These are phyloP conservation scores for Sinocyclocheilus anophthalmus DNA, from an alignment of 2,113 vertebrate genomes.

Conservation along the genomic window DNA sequence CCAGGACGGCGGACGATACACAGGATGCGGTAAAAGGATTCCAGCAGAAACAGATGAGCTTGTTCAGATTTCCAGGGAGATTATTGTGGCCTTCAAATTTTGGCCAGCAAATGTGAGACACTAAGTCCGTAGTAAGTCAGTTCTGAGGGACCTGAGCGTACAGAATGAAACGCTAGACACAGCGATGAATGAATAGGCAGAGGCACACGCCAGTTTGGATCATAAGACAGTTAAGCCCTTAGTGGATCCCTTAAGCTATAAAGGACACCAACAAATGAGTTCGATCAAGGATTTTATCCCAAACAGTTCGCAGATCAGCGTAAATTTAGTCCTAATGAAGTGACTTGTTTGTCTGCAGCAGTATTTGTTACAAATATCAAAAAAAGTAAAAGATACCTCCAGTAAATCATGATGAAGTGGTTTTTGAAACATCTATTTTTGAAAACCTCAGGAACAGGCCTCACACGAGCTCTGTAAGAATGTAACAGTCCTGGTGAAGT, in stretches of 20 bases:
- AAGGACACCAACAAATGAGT: conserved; percentile 43
- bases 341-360: conserved; percentile 29
- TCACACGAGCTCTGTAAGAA: conserved; percentile 26
- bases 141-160: conserved; percentile 58
- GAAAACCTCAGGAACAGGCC: conserved; percentile 3
- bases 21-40: not conserved
- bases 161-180: conserved; percentile 42
- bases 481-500: conserved; percentile 24
- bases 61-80: conserved; percentile 8
- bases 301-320: conserved; percentile 29
- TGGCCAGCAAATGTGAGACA: conserved; percentile 1
- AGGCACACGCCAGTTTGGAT: conserved; percentile 35
- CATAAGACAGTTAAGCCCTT: conserved; percentile 38
- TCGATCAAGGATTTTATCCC: conserved; percentile 25
- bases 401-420: conserved; percentile 15
- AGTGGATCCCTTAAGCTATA: conserved; percentile 46
- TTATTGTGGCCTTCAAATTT: not conserved
- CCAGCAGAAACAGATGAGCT: not conserved
- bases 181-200: conserved; percentile 20
- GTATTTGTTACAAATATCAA: conserved; percentile 38
- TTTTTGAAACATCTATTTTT: conserved; percentile 9
- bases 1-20: not conserved
- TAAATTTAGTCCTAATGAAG: conserved; percentile 22
- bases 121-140: conserved; percentile 31
- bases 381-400: conserved; percentile 40